These are phyloP conservation scores for Muntiacus reevesi DNA, from an alignment of 2,113 vertebrate genomes.

Conservation along the genomic window DNA sequence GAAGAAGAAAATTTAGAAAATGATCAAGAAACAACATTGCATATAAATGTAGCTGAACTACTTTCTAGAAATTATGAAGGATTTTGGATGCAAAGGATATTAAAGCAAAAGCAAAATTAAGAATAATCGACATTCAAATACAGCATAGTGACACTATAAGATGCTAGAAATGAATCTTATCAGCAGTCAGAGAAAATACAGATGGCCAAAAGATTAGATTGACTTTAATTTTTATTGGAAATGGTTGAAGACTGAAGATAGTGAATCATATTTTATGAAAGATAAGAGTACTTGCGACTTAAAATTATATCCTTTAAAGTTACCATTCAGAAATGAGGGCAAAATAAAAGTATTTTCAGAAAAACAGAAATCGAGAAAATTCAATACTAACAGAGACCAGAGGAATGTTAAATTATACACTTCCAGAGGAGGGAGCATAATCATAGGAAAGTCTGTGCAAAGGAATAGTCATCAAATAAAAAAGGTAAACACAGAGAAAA, in stretches of 20 bases:
- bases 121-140: not conserved
- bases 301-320: not conserved
- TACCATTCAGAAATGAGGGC: not conserved
- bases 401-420: not conserved
- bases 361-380: not conserved
- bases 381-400: not conserved
- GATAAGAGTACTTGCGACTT: not conserved
- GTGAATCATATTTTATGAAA: not conserved
- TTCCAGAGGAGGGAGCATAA: not conserved
- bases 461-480: not conserved
- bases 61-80: not conserved
- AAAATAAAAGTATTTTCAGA: conserved; percentile 14
- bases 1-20: not conserved
- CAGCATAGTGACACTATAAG: not conserved
- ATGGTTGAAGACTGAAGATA: not conserved
- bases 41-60: not conserved
- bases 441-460: not conserved
- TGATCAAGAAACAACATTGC: not conserved
- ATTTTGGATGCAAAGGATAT: not conserved
- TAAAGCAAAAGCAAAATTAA: not conserved
- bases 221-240: not conserved
- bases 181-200: not conserved
- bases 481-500: not conserved
- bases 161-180: not conserved
- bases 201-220: not conserved